Evolutionary conservation across 2,797 vertebrate genomes (phyloP), one percentile per base, ranked within the genome.

Genomic region (Trachurus trachurus): DNA sequence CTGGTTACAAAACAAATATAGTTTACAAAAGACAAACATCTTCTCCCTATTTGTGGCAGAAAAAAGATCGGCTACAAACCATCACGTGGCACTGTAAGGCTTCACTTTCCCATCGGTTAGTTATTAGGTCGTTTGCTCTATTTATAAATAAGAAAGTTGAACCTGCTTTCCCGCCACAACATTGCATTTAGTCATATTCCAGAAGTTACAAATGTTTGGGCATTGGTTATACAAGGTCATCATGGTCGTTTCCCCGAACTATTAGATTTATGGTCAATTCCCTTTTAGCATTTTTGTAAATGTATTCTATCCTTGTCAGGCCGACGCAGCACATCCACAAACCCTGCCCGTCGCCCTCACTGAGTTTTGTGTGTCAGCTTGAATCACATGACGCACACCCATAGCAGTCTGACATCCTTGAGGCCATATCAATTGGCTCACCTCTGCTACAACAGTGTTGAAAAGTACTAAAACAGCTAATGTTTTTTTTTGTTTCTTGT

Each of bases 341-440:
- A 66, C 37, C 11, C 57, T 22, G 37, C 6, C 22, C n/a, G 8
- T 61, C 39, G 50, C 58, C 42, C 44, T 42, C 5, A 0, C 31
- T 2, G 45, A 74, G 68, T 13, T 11, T 40, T 66, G 66, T 63
- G 44, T 74, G 45, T 69, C 54, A 39, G 4, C 61, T 75, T 39
- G 2, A 54, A 67, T 87, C 78, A 82, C 76, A 75, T 85, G 78
- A 83, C 53, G 44, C 56, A 66, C 62, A 52, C 58, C 3, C 34
- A 66, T 39, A 76, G 17, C 56, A 49, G 34, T 77, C 57, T 49
- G 58, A 66, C 15, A 44, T 7, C 71, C 59, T 39, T 3, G 45
- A 71, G 74, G 49, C 57, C 47, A 31, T 8, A 44, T 70, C 66
- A 64, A 31, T 72, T 63, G 42, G 63, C 39, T 17, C 60, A 76